Percentiles rank a stretch among this genome's conserved stretches.
Conservation (phyloP, 2,797 vertebrate species). For the Neosalanx taihuensis region DNA sequence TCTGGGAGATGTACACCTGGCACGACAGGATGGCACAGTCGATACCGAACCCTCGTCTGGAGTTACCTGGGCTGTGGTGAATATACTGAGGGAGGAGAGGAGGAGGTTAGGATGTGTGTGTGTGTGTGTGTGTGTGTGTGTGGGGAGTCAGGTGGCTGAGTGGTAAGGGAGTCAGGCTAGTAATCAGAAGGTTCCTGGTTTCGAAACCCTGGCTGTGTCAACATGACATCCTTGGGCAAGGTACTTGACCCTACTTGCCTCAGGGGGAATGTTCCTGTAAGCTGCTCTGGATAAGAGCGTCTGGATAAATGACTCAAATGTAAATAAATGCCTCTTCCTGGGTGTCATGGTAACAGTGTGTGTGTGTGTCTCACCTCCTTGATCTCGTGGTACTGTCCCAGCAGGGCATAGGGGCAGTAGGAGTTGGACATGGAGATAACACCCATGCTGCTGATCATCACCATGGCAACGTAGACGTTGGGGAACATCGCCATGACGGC, state of each 20-base stretch:
- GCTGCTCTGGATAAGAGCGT: too few relatives aligned
- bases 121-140: background rate
- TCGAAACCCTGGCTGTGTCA: too few relatives aligned
- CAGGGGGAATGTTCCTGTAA: too few relatives aligned
- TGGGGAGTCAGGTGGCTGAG: too few relatives aligned
- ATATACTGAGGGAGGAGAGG: conserved; percentile 62
- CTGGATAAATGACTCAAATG: too few relatives aligned
- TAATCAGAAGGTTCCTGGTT: background rate
- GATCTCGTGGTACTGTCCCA: conserved; percentile 86
- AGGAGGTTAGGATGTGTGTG: background rate
- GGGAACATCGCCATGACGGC: conserved; percentile 85
- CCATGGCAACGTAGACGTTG: conserved; percentile 82
- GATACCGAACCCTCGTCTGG: conserved; percentile 83
- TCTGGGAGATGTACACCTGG: conserved; percentile 98
- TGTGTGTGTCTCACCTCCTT: conserved; percentile 68
- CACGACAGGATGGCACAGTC: conserved; percentile 82
- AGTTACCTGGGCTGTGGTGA: conserved; percentile 80
- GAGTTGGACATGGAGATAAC: conserved; percentile 87
- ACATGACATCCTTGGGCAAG: too few relatives aligned
- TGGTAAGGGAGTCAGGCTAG: background rate
- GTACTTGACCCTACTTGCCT: too few relatives aligned
- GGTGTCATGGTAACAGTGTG: background rate
- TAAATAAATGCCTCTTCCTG: background rate
- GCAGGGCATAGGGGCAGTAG: conserved; percentile 84
- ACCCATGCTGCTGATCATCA: conserved; percentile 87